Conservation (phyloP, 53 echinoderm and acorn worm genomes). For the Luidia sarsii region DNA sequence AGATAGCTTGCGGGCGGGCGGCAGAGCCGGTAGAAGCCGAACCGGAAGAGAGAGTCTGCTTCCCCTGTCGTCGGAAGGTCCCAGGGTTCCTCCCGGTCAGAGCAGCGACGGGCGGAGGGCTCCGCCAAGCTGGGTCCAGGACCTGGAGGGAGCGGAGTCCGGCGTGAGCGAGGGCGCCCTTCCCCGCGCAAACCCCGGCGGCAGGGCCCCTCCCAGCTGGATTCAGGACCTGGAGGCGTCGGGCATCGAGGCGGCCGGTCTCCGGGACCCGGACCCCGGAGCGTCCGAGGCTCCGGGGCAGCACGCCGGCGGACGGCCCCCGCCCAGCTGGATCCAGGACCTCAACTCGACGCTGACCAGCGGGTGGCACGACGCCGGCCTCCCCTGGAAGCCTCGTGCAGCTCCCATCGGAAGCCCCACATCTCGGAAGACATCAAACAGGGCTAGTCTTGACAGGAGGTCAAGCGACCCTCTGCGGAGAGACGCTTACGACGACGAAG, state of each 20-base stretch:
- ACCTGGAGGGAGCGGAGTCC: constrained; percentile 68
- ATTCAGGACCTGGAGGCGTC: constrained; percentile 71
- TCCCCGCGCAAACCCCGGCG: constrained; percentile 28
- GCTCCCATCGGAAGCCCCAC: not conserved
- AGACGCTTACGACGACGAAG: not conserved
- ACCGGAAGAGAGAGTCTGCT: not conserved
- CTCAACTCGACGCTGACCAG: constrained; percentile 54
- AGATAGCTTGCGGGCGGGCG: not conserved
- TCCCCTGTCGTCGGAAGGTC: not conserved
- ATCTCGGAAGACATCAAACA: not conserved
- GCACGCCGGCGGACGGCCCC: constrained; percentile 58
- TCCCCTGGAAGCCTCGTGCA: not conserved
- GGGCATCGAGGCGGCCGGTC: not conserved
- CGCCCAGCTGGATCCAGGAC: constrained; percentile 82
- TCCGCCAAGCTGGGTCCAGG: constrained; percentile 79
- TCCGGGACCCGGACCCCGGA: not conserved
- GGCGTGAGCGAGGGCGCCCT: not conserved
- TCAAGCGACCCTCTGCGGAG: not conserved
- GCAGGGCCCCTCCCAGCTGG: constrained; percentile 88
- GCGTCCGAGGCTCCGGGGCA: not conserved
- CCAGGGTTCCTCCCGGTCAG: constrained; percentile 82
- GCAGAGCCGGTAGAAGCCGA: too few relatives aligned
- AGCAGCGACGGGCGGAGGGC: constrained; percentile 75
- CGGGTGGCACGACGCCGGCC: not conserved
- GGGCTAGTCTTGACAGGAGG: too few relatives aligned